A percentile compares a stretch with the other conserved stretches of the same genome.
Conservation (phyloP, 2,113 vertebrate genomes). For the Danionella cerebrum region DNA sequence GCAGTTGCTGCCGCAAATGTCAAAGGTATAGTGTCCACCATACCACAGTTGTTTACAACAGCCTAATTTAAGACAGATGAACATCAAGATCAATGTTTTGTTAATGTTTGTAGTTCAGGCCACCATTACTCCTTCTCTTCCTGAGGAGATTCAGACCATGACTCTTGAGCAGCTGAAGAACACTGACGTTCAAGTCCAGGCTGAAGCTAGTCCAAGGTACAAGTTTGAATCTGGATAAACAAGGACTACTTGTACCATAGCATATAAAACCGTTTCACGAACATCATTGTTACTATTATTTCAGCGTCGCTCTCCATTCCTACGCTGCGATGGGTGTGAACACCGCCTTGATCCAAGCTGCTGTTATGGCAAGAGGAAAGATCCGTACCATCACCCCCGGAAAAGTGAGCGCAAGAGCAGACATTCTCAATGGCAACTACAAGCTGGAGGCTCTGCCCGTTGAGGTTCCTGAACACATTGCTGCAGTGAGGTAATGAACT, state of each 20-base stretch:
- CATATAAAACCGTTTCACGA: not conserved
- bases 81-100: no score
- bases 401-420: conserved; percentile 60
- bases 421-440: conserved; percentile 59
- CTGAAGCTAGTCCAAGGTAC: conserved; percentile 61
- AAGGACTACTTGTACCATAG: no score
- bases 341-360: conserved; percentile 66
- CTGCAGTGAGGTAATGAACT: conserved; percentile 54
- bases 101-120: conserved; percentile 41
- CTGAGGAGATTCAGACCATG: conserved; percentile 50
- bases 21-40: conserved; percentile 45
- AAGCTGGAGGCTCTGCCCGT: conserved; percentile 65
- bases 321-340: conserved; percentile 72
- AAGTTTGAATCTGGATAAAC: not conserved
- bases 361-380: conserved; percentile 58
- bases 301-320: conserved; percentile 57
- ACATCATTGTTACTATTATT: conserved; percentile 18
- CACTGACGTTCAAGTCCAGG: conserved; percentile 47
- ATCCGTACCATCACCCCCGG: conserved; percentile 46
- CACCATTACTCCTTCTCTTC: conserved; percentile 44
- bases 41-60: not conserved
- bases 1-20: conserved; percentile 52
- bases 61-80: not conserved
- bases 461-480: conserved; percentile 55
- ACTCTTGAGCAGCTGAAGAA: conserved; percentile 45